Percentiles rank a stretch among this genome's conserved stretches.
Evolutionary conservation across 2,113 vertebrate species (phyloP).

Genomic region (Bufo gargarizans): DNA sequence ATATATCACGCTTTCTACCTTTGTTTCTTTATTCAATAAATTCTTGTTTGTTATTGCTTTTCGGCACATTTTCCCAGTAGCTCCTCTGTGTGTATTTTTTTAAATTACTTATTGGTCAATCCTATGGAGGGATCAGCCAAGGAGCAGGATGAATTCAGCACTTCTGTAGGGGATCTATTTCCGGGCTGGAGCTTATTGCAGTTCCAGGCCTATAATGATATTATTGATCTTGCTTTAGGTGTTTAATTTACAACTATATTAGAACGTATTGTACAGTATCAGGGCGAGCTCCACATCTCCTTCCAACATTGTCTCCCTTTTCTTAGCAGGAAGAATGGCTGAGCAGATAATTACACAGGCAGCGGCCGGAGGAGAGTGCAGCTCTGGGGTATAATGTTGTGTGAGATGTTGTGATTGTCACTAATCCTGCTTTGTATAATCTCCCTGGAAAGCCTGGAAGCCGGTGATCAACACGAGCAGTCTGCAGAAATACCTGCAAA

Average conservation of each 20-base stretch:
- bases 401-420: neutral
- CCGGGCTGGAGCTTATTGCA: slow-evolving; percentile 4
- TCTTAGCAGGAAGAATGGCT: neutral
- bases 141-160: neutral
- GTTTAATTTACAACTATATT: slow-evolving; percentile 35
- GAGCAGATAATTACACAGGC: neutral
- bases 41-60: neutral
- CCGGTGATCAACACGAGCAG: neutral
- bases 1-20: neutral
- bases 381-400: neutral
- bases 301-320: neutral
- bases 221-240: slow-evolving; percentile 42
- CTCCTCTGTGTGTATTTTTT: neutral
- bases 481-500: neutral
- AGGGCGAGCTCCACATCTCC: neutral
- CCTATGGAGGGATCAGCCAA: neutral
- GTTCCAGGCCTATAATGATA: neutral
- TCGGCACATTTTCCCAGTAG: neutral
- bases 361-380: neutral
- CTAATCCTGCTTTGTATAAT: neutral
- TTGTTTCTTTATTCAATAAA: neutral
- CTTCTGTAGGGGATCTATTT: slow-evolving; percentile 8
- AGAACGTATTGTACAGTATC: slow-evolving; percentile 3
- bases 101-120: slow-evolving; percentile 5
- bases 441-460: neutral